Percentiles rank a stretch among this genome's conserved stretches.
Conservation (phyloP, 2,797 vertebrate species). For the Buphagus erythrorhynchus region DNA sequence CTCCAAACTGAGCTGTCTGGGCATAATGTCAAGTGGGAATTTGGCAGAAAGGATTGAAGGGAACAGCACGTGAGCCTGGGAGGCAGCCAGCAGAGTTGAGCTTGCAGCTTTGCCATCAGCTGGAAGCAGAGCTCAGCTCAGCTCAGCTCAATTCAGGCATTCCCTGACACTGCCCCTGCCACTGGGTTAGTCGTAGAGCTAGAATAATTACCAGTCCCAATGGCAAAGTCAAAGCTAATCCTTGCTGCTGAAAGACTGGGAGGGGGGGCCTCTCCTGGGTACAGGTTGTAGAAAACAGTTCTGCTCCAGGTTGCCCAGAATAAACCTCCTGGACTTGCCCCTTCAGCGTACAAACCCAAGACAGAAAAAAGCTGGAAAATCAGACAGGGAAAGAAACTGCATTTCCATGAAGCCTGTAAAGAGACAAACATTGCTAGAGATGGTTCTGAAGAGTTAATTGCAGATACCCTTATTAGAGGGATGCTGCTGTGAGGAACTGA, state of each 20-base stretch:
- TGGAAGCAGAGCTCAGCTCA: not conserved
- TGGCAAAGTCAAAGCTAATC: not conserved
- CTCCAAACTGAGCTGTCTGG: not conserved
- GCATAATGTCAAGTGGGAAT: rapidly evolving
- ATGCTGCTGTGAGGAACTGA: not conserved
- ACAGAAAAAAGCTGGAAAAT: not conserved
- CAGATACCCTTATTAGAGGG: not conserved
- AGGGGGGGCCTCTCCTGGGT: not conserved
- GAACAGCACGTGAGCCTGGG: not conserved
- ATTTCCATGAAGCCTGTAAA: not conserved
- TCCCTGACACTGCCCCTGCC: not conserved
- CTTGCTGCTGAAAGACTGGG: not conserved
- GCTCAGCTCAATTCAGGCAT: not conserved
- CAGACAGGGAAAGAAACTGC: not conserved
- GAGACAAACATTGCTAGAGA: not conserved
- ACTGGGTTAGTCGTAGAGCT: not conserved
- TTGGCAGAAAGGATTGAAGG: not conserved
- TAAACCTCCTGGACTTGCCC: not conserved
- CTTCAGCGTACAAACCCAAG: not conserved
- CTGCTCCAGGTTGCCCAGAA: not conserved
- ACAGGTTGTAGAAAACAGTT: no score
- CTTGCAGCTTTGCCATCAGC: not conserved
- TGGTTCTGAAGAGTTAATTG: not conserved
- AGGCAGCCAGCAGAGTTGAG: rapidly evolving
- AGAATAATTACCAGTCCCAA: not conserved